Evolutionary conservation across 2,797 vertebrate species (phyloP), one percentile per base, ranked within the genome.

Genomic region (Tachyglossus aculeatus): DNA sequence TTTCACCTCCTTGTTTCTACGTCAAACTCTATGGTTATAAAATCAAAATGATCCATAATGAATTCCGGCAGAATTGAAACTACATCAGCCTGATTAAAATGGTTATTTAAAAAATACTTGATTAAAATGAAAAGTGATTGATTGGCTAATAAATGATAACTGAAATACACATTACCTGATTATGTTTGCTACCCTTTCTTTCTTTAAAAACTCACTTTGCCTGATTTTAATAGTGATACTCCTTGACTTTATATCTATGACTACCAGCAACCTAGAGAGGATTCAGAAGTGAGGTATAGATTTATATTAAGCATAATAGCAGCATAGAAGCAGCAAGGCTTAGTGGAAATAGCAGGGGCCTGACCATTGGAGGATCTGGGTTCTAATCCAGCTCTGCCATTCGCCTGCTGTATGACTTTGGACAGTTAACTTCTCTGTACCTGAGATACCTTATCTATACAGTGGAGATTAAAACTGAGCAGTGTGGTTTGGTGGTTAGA

Each of bases 111-210:
- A 56, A 59, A 57, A 38, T 40, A 15, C n/a, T 54, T 67, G 25
- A 22, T 27, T 54, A 32, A 19, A 45, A 51, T 33, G 21, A 19
- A 59, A 60, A 38, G 5, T 25, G 2, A 2, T 27, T 36, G 1
- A 11, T 5, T 52, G 37, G 21, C 25, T 68, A 18, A 41, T 54
- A 75, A 78, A 84, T 71, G 58, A 60, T 64, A 37, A 57, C 24
- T 51, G 60, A 14, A 64, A 43, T 57, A 18, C 5, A 62, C 39
- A 31, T 53, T 80, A 52, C n/a, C n/a, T 52, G 22, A 63, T 63
- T 67, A 24, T 15, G 67, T 54, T 40, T 21, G 13, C 53, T 57
- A 50, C 41, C 32, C n/a, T 15, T 9, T 10, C 34, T 65, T 69
- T 11, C 18, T 71, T 62, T 71, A 12, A 67, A 66, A 39, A 21